Conservation (phyloP, 1,140 invertebrate genomes). For the Chelonus insularis region DNA sequence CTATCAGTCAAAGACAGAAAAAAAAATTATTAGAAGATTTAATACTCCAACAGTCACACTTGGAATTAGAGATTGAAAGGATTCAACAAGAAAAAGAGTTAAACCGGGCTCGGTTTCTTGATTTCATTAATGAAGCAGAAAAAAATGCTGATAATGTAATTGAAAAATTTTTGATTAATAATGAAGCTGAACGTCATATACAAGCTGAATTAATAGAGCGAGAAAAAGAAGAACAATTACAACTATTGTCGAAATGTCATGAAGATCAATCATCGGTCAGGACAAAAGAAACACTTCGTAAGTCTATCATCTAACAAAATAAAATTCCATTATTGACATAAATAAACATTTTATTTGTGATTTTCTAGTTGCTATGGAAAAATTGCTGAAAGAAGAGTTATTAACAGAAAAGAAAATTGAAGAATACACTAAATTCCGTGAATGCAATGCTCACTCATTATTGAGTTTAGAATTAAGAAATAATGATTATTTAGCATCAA, state of each 20-base stretch:
- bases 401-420: slow-evolving; percentile 62
- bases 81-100: slow-evolving; percentile 67
- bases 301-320: no score
- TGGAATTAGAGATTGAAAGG: slow-evolving; percentile 68
- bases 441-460: slow-evolving; percentile 63
- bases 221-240: slow-evolving; percentile 68
- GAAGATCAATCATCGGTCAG: slow-evolving; percentile 52
- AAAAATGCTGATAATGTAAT: slow-evolving; percentile 68
- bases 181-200: slow-evolving; percentile 63
- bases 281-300: slow-evolving; percentile 55
- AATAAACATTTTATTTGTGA: no score
- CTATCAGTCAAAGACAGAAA: slow-evolving; percentile 58
- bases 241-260: slow-evolving; percentile 61
- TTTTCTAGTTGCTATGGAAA: slow-evolving; percentile 69
- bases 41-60: slow-evolving; percentile 65
- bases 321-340: no score
- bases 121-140: slow-evolving; percentile 60
- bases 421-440: slow-evolving; percentile 64
- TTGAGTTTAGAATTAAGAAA: slow-evolving; percentile 62
- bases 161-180: slow-evolving; percentile 65
- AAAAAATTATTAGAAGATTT: slow-evolving; percentile 67
- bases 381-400: slow-evolving; percentile 67
- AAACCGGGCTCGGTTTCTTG: slow-evolving; percentile 64
- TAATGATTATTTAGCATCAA: slow-evolving; percentile 63
- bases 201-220: slow-evolving; percentile 66